Percentiles rank a stretch among this genome's conserved stretches.
These are phyloP conservation scores for Rosalia funebris DNA, from an alignment of 2,888 invertebrate genomes.

Conservation along the genomic window DNA sequence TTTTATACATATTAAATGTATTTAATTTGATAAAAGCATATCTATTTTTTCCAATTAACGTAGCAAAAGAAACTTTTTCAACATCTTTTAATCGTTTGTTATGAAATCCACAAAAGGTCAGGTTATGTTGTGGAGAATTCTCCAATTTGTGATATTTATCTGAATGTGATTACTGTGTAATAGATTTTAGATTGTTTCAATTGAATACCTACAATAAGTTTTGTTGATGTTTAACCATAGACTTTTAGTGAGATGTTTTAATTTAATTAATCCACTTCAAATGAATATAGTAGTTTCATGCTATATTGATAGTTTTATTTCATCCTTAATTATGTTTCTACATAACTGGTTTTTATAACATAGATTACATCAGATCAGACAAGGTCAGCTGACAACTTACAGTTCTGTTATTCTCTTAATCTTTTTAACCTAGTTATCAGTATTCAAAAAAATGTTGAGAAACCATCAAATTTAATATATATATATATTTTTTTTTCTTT, in stretches of 20 bases:
- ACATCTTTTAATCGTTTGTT: conserved; percentile 42
- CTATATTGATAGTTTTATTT: conserved; percentile 43
- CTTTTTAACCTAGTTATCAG: no score
- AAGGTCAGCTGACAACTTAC: no score
- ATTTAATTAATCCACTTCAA: conserved; percentile 62
- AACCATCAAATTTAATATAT: no score
- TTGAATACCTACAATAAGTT: conserved; percentile 62
- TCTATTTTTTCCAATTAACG: conserved; percentile 4
- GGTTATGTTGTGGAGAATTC: conserved; percentile 58
- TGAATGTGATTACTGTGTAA: conserved; percentile 64
- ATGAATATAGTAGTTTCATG: conserved; percentile 59
- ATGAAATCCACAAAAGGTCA: conserved; percentile 59
- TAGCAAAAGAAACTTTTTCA: conserved; percentile 8
- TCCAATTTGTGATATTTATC: conserved; percentile 64
- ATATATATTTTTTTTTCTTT: no score
- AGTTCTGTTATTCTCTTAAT: no score
- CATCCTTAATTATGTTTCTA: not conserved
- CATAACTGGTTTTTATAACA: no score
- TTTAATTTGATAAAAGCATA: not conserved
- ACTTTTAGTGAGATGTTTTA: conserved; percentile 64
- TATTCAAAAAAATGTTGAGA: no score
- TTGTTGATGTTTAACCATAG: conserved; percentile 64
- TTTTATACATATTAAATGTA: not conserved
- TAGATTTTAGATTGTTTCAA: conserved; percentile 64
- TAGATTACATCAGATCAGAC: no score